Base-by-base conservation (phyloP, 2,113 vertebrate species). In the Nasalis larvatus region DNA sequence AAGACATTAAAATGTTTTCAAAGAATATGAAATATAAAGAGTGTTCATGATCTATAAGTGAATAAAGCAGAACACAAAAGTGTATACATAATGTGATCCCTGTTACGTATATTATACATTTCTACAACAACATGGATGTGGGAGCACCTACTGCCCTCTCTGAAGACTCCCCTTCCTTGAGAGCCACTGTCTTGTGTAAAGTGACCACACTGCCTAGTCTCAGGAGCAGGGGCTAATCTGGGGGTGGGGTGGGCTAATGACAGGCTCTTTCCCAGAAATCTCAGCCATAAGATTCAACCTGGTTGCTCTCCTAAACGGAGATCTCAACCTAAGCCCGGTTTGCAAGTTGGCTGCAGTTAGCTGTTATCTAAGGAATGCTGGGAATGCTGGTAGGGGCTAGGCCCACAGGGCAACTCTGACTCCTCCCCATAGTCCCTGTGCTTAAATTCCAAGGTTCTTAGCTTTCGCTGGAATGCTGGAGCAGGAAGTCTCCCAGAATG, bases 361-460 rank as follows among this genome's bases (percentile, higher is more conserved):
- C 17, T 45, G 74, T 47, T 86, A 92, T 95, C 84, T 89, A 6
- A 90, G 91, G 96, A 95, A 96, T 90, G 95, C 6, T 20, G 40
- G 91, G 95, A 95, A 96, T 90, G 94, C 6, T 20, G 32, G 63
- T 0, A 54, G 49, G 47, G n/a, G n/a, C 87, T 35, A 35, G 68
- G 68, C 20, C 74, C 66, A 80, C 52, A 1, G 69, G 32, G 52
- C 66, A n/a, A 74, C 86, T 66, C 60, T 9, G 30, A n/a, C 21
- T 68, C 63, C 84, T 71, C 25, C 6, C 66, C 42, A 80, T 4
- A 93, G 52, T 60, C 17, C 13, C 8, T 1, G 35, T 35, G 49
- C 68, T 58, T 8, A 80, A 52, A 94, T 85, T 69, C 90, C 85
- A 77, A 23, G 17, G 14, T 17, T 42, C 83, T 88, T 25, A 60